Base-by-base conservation (phyloP, 2,888 invertebrate species). In the Dasysyrphus albostriatus region DNA sequence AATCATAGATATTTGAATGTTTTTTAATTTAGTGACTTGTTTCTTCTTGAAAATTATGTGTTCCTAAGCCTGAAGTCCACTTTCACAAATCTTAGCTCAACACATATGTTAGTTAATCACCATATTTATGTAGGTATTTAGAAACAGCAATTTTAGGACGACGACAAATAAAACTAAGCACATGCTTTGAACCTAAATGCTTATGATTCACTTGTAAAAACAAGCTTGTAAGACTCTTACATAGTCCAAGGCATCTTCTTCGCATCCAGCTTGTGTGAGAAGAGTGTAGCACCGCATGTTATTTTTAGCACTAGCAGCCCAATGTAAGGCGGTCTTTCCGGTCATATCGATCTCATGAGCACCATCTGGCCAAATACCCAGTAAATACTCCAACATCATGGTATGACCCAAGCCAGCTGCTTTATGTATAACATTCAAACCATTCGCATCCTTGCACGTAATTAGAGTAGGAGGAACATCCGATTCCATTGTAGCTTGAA, bases 281-380 rank as follows among this genome's bases (percentile, higher is more conserved):
- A 96, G 94, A 90, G 96, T 95, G 90, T 95, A 98, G 90, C 96
- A 96, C 88, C 95, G 94, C 88, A 95, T 95, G 73, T 96, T 96
- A 89, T 97, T 97, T 91, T 96, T 96, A 32, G 95, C 93, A 14
- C 96, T 94, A 3, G 97, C 97, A 0, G 98, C 96, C 93, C 97
- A 98, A 93, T 98, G 98, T 63, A 98, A 93, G 0, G 98, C 96
- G 0, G 97, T 97, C 88, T 97, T 94, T 29, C 98, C 98, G 83
- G 98, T 97, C 90, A 95, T 95, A 92, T 98, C 98, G 19, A 94
- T 93, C 47, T 95, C 94, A 67, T 95, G 94, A 34, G 96, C 94
- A 3, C 96, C 95, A 90, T 95, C 94, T 6, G 96, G 96, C 91
- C 95, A 96, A 88, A 94, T 94, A 59, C 95, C 94, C 0, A 96